A percentile compares a stretch with the other conserved stretches of the same genome.
These are phyloP conservation scores for Danio jaintianensis DNA, from an alignment of 2,797 vertebrate species.

Conservation along the genomic window DNA sequence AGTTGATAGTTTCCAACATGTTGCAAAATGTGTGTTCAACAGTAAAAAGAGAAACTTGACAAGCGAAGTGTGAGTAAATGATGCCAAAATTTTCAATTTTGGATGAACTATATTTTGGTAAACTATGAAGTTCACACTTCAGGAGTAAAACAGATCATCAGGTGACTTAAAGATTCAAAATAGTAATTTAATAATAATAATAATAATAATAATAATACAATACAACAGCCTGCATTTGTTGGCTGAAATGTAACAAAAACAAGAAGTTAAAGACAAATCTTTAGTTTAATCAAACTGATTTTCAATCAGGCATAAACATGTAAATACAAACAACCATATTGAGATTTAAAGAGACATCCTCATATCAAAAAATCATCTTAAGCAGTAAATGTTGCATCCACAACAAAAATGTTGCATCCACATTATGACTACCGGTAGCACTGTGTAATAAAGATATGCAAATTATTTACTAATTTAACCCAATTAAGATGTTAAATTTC, in stretches of 20 bases:
- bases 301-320: background rate
- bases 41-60: too few species aligned
- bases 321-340: conserved; percentile 9
- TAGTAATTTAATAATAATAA: background rate
- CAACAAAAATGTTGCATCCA: conserved; percentile 18
- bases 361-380: background rate
- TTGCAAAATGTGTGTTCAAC: too few species aligned
- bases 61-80: too few species aligned
- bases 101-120: too few species aligned
- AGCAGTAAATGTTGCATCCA: background rate
- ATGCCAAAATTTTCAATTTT: too few species aligned
- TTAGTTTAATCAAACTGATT: conserved; percentile 10
- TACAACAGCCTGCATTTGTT: background rate
- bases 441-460: conserved; percentile 27
- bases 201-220: background rate
- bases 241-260: background rate
- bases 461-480: conserved; percentile 34
- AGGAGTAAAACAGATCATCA: too few species aligned
- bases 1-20: too few species aligned
- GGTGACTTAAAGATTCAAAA: background rate
- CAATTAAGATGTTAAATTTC: conserved; percentile 12
- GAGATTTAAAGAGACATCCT: conserved; percentile 14
- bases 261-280: background rate
- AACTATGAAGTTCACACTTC: too few species aligned
- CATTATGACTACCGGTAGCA: conserved; percentile 25